Conservation (phyloP, 2,797 vertebrate species). For the Pseudochaenichthys georgianus region DNA sequence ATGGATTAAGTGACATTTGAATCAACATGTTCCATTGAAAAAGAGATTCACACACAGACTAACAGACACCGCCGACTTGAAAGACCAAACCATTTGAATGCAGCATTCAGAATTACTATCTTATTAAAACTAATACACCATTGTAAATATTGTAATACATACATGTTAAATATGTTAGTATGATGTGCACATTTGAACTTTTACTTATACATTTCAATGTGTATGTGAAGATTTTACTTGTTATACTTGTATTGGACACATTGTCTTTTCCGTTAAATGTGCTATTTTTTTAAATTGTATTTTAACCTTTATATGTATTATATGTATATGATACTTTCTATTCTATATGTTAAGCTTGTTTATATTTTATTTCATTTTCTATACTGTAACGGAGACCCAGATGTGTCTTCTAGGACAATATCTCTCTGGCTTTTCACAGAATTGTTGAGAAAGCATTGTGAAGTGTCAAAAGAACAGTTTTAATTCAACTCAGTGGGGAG, state of each 20-base stretch:
- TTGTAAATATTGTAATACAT: too few relatives aligned
- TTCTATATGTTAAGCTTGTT: too few relatives aligned
- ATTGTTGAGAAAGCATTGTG: slow-evolving; percentile 18
- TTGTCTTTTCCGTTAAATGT: neutral
- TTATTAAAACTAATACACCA: too few relatives aligned
- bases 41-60: neutral
- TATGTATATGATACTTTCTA: neutral
- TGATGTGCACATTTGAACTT: too few relatives aligned
- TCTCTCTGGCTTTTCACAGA: slow-evolving; percentile 17
- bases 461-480: slow-evolving; percentile 42
- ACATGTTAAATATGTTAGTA: too few relatives aligned
- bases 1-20: slow-evolving; percentile 6
- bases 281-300: neutral
- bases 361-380: too few relatives aligned
- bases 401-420: neutral
- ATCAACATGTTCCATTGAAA: slow-evolving; percentile 1
- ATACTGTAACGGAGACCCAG: too few relatives aligned
- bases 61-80: neutral
- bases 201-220: too few relatives aligned
- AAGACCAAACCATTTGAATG: neutral
- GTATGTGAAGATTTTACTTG: too few relatives aligned
- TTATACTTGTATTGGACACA: too few relatives aligned
- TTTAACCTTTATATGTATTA: neutral
- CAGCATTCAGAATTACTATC: too few relatives aligned
- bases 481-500: slow-evolving; percentile 46